Percentiles rank a stretch among this genome's conserved stretches.
Conservation (phyloP, 92 coral and sea anemone species). For the Epizoanthus fatuus region DNA sequence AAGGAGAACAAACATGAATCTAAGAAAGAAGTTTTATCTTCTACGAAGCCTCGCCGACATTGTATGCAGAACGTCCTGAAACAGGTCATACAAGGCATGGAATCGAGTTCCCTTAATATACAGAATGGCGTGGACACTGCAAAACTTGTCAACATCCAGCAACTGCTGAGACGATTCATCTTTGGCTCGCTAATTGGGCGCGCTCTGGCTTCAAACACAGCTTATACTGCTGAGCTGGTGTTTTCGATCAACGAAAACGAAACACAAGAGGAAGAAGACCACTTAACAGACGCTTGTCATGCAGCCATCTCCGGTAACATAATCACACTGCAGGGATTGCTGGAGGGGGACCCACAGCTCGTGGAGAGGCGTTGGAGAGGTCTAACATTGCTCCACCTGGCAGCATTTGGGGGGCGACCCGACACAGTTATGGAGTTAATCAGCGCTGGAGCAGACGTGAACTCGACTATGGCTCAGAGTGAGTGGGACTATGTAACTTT, state of each 20-base stretch:
- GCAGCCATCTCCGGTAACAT: constrained; percentile 25
- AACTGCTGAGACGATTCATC: not conserved
- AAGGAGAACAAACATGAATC: not conserved
- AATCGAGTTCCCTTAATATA: not conserved
- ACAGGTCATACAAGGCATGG: not conserved
- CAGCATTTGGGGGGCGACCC: constrained; percentile 32
- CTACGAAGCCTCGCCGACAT: not conserved
- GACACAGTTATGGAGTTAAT: not conserved
- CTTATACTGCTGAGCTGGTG: not conserved
- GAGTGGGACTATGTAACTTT: not conserved
- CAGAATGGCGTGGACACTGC: not conserved
- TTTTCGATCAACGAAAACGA: not conserved
- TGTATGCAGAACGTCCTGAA: not conserved
- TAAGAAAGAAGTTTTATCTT: not conserved
- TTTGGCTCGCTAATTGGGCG: not conserved
- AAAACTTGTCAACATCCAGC: not conserved
- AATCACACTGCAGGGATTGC: not conserved
- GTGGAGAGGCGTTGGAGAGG: constrained; percentile 38
- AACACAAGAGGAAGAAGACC: not conserved
- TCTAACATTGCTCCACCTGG: constrained; percentile 5
- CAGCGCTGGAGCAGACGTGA: constrained; percentile 28
- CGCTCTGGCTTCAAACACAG: constrained; percentile 9
- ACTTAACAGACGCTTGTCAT: constrained; percentile 4
- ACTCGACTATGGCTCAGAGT: constrained; percentile 18
- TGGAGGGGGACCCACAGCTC: not conserved